Evolutionary conservation across 1,140 invertebrate genomes (phyloP).

Genomic region (Drosophila parvula): DNA sequence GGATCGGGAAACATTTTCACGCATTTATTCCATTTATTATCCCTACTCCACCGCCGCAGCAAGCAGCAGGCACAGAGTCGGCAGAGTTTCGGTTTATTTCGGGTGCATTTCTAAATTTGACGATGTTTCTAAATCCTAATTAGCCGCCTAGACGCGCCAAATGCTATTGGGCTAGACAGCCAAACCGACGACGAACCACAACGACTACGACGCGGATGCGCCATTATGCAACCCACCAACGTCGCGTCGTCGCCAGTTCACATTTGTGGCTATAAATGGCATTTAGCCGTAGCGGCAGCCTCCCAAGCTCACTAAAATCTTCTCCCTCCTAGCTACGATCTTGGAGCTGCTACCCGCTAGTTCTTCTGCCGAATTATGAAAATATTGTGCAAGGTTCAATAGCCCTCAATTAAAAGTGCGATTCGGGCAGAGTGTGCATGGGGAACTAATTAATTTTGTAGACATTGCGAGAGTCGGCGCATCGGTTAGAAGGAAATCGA

Average conservation of each 20-base stretch:
- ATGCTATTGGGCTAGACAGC: slow-evolving; percentile 71
- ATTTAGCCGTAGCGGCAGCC: slow-evolving; percentile 50
- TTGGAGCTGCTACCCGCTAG: background rate
- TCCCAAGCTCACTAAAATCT: slow-evolving; percentile 9
- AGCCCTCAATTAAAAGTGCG: slow-evolving; percentile 59
- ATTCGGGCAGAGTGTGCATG: slow-evolving; percentile 21
- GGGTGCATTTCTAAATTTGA: slow-evolving; percentile 76
- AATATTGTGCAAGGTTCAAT: slow-evolving; percentile 79
- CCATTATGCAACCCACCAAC: slow-evolving; percentile 71
- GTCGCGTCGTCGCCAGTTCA: slow-evolving; percentile 66
- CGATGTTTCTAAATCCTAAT: slow-evolving; percentile 81
- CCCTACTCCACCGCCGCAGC: slow-evolving; percentile 46
- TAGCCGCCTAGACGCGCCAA: slow-evolving; percentile 71
- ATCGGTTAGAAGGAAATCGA: slow-evolving; percentile 9
- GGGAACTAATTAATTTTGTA: slow-evolving; percentile 40
- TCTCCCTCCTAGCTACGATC: background rate
- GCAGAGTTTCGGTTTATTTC: slow-evolving; percentile 66
- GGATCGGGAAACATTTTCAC: slow-evolving; percentile 69
- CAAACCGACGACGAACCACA: slow-evolving; percentile 28
- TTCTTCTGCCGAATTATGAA: slow-evolving; percentile 65
- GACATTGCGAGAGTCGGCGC: slow-evolving; percentile 33
- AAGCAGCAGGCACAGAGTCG: slow-evolving; percentile 8
- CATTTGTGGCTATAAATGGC: slow-evolving; percentile 78
- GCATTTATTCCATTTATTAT: slow-evolving; percentile 81
- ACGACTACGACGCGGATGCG: slow-evolving; percentile 45